phyloP scores from a whole-genome alignment of 2,888 invertebrate genomes.

The Epinotia ramella region DNA sequence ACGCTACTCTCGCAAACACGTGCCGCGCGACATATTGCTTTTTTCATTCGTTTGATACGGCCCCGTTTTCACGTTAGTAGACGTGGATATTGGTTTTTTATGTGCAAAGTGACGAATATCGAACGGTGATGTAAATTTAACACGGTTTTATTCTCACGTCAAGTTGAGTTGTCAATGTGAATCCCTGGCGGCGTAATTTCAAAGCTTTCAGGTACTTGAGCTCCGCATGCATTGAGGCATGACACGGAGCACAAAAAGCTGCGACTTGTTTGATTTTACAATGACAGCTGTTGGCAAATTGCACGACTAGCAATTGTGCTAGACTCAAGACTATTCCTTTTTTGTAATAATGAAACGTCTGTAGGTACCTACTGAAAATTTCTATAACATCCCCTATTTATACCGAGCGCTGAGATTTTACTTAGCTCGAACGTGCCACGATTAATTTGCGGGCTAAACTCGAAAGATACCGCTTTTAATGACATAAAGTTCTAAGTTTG shows the following conservation, averaged over 20 bases:
- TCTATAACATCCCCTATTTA: constrained; percentile 14
- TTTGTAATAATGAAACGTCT: constrained; percentile 18
- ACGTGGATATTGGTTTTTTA: constrained; percentile 70
- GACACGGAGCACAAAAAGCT: constrained; percentile 21
- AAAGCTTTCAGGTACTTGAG: constrained; percentile 44
- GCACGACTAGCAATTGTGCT: neutral
- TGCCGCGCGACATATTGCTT: constrained; percentile 75
- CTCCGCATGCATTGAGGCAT: constrained; percentile 31
- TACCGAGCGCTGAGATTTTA: constrained; percentile 24
- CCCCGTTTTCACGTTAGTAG: constrained; percentile 68
- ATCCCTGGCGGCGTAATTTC: constrained; percentile 36
- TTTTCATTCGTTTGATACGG: constrained; percentile 73
- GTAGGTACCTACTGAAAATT: neutral
- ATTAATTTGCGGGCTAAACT: constrained; percentile 43
- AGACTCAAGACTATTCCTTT: constrained; percentile 2
- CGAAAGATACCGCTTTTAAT: constrained; percentile 45
- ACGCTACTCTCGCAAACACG: constrained; percentile 72
- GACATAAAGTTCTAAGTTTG: constrained; percentile 44
- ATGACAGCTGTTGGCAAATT: constrained; percentile 25
- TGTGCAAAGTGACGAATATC: constrained; percentile 61
- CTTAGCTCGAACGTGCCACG: constrained; percentile 26
- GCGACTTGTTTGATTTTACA: constrained; percentile 22
- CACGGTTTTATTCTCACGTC: constrained; percentile 50
- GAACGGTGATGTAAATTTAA: constrained; percentile 60
- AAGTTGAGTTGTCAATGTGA: constrained; percentile 44